Evolutionary conservation across 1,140 invertebrate genomes (phyloP).

Genomic region (Anagrus nilaparvatae): DNA sequence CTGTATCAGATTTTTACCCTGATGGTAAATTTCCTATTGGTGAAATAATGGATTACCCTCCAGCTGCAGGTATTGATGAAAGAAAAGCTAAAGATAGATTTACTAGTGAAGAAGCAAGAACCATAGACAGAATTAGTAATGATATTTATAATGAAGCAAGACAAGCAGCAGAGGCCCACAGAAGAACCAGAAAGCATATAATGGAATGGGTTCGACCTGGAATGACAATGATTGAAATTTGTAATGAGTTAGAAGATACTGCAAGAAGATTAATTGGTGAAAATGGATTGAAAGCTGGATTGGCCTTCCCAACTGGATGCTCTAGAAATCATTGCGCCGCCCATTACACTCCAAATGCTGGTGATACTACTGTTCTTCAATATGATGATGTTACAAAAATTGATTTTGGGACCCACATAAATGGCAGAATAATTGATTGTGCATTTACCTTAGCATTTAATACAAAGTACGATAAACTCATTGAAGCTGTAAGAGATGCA

Average conservation of each 20-base stretch:
- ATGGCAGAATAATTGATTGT: constrained; percentile 97
- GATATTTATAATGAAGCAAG: constrained; percentile 93
- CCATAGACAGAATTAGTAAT: constrained; percentile 66
- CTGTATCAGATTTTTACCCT: constrained; percentile 75
- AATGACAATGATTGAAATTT: constrained; percentile 99
- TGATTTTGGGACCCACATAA: constrained; percentile 99
- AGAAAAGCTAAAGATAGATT: constrained; percentile 80
- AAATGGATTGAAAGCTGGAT: constrained; percentile 88
- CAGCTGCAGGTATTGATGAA: constrained; percentile 58
- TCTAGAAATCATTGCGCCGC: constrained; percentile 98
- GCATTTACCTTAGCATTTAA: constrained; percentile 97
- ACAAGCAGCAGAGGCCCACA: constrained; percentile 92
- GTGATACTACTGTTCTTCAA: constrained; percentile 87
- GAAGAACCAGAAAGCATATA: constrained; percentile 57
- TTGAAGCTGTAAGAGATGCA: constrained; percentile 94
- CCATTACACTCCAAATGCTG: constrained; percentile 98
- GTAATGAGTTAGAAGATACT: constrained; percentile 89
- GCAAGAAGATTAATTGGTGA: constrained; percentile 88
- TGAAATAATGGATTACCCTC: constrained; percentile 68
- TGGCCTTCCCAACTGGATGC: constrained; percentile 98
- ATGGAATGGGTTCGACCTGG: constrained; percentile 69
- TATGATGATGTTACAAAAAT: constrained; percentile 99
- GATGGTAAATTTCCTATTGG: constrained; percentile 74
- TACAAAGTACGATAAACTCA: constrained; percentile 89
- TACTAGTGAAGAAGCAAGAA: constrained; percentile 82